Evolutionary conservation across 2,888 invertebrate genomes (phyloP).

Genomic region (Tachina grossa): DNA sequence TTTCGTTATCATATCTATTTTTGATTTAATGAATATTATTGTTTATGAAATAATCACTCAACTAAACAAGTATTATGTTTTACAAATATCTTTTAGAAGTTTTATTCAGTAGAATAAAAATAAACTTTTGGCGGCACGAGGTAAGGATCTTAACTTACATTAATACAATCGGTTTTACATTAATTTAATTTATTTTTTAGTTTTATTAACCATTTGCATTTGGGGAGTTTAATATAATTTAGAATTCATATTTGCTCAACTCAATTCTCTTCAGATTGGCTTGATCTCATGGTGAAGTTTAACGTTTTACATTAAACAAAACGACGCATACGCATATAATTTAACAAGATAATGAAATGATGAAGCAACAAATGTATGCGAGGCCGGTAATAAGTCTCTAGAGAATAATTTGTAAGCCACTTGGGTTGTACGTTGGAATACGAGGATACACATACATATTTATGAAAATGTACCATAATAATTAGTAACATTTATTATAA

Average conservation of each 20-base stretch:
- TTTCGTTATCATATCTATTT: no score
- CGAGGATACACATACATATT: background rate
- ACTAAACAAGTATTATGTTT: no score
- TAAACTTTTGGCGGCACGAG: no score
- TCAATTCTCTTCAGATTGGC: background rate
- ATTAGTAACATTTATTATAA: conserved; percentile 76
- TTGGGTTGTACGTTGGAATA: no score
- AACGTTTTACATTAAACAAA: conserved; percentile 5
- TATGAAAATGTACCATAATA: conserved; percentile 64
- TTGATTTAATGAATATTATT: no score
- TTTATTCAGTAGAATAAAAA: no score
- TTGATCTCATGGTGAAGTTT: conserved; percentile 17
- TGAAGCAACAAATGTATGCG: background rate
- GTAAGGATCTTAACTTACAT: no score
- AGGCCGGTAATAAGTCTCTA: conserved; percentile 72
- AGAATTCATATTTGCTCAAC: background rate
- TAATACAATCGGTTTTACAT: no score
- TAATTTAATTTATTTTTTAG: background rate
- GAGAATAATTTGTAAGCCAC: conserved; percentile 80
- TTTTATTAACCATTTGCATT: conserved; percentile 9
- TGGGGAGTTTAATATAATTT: conserved; percentile 10
- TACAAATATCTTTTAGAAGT: no score
- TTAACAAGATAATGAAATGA: background rate
- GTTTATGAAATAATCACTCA: no score
- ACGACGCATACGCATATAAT: background rate